Conservation (phyloP, 2,113 vertebrate genomes). For the Bubo scandiacus region DNA sequence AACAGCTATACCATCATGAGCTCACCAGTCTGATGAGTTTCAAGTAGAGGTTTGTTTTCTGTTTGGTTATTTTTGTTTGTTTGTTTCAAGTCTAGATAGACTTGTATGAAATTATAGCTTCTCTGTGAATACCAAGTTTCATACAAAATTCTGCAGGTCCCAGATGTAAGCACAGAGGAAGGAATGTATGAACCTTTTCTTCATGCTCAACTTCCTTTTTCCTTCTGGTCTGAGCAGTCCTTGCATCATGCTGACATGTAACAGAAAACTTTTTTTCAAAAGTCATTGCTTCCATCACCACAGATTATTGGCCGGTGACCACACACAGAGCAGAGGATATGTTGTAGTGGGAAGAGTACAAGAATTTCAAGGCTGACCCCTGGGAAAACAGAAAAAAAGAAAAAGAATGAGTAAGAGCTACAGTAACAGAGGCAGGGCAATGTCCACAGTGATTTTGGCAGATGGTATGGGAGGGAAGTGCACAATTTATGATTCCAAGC, state of each 20-base stretch:
- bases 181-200: neutral
- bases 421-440: neutral
- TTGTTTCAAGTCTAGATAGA: neutral
- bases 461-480: neutral
- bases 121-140: neutral
- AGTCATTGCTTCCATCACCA: neutral
- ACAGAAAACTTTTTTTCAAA: neutral
- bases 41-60: neutral
- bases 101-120: neutral
- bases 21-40: neutral
- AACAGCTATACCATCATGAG: neutral
- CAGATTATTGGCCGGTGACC: neutral
- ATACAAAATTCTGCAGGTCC: neutral
- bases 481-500: slow-evolving; percentile 5
- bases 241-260: neutral
- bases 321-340: neutral
- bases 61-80: neutral
- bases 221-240: neutral
- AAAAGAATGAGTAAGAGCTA: neutral
- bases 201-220: neutral
- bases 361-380: neutral
- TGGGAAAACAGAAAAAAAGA: neutral
- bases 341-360: neutral
- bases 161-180: neutral
- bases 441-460: neutral